Evolutionary conservation across 2,888 invertebrate species (phyloP), one percentile per base, ranked within the genome.

Genomic region (Osmoderma eremita): DNA sequence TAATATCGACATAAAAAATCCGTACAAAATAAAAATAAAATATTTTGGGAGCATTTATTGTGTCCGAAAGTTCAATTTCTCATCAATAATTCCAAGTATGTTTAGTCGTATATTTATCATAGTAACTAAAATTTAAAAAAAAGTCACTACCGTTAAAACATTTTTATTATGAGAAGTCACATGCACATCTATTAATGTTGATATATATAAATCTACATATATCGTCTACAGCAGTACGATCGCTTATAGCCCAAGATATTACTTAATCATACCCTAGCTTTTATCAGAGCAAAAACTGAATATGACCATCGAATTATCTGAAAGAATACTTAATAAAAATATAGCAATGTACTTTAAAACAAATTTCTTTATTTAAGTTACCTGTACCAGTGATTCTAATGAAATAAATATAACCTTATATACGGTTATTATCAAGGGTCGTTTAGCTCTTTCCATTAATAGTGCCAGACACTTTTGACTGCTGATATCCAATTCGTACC

Each of bases 371-470:
- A 24, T 3, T 24, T 24, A 24, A 56, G 38, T 56, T 17, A 39
- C 56, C 15, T 20, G n/a, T n/a, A 56, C 38, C n/a, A 56, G 36
- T 24, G 65, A 48, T n/a, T 24, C 38, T 13, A 65, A 56, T 13
- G 54, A 54, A 45, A 56, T 54, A 13, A 45, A 15, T 12, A 54
- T 65, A 18, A 65, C 48, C 17, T 38, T 45, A 48, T 54, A 53
- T 20, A 54, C 18, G 12, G 36, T 18, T 22, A 65, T 30, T 13
- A 17, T 38, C 5, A 54, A 13, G 41, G 65, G 65, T 3, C 45
- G 22, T 48, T 65, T 65, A 22, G 65, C 65, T 48, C 65, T 54
- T 54, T 65, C 54, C 65, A 65, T 65, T 36, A 65, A 17, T 8
- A 65, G 2, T n/a, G 56, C 3, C n/a, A 65, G 45, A 17, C 18